Evolutionary conservation across 2,888 invertebrate species (phyloP), one percentile per base, ranked within the genome.

Genomic region (Tillus elongatus): DNA sequence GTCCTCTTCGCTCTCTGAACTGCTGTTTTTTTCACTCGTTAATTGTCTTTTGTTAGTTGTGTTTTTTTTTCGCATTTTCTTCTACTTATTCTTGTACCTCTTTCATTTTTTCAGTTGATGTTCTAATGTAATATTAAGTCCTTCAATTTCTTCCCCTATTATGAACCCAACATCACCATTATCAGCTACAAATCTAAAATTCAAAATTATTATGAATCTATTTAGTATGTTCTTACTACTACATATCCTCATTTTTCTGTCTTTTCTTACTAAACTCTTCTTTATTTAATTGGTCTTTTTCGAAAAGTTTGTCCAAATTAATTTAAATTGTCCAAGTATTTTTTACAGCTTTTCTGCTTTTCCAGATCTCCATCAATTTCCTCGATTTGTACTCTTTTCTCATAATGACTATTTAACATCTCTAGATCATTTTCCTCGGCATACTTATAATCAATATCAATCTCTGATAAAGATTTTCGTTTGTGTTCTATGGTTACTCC

Each of bases 401-500:
- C 24, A 19, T 19, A 19, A 19, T 19, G 6, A 19, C 24, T 19
- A n/a, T 19, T 19, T 19, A 19, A 19, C 24, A n/a, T 19, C 24
- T 19, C n/a, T n/a, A 19, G 6, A 19, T 19, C 24, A 19, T 19
- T 19, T 19, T 19, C 24, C 24, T 19, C 24, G 24, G 24, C 24
- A 19, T 19, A 19, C n/a, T 19, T 19, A 19, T 8, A 19, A 19
- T 19, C 24, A 19, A 19, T 19, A 19, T 19, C 24, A 19, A 19
- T 19, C 24, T 19, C 24, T 19, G 24, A 19, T 8, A 19, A 19
- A 19, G 24, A 19, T 19, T 19, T 19, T 19, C n/a, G 6, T 19
- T 47, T 34, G 36, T 46, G 36, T 33, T 47, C 41, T 13, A 16
- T 37, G 14, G 35, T 35, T 26, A 41, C n/a, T 8, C 24, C 24